Evolutionary conservation across 2,797 vertebrate genomes (phyloP), one percentile per base, ranked within the genome.

Genomic region (Thripadectes ignobilis): DNA sequence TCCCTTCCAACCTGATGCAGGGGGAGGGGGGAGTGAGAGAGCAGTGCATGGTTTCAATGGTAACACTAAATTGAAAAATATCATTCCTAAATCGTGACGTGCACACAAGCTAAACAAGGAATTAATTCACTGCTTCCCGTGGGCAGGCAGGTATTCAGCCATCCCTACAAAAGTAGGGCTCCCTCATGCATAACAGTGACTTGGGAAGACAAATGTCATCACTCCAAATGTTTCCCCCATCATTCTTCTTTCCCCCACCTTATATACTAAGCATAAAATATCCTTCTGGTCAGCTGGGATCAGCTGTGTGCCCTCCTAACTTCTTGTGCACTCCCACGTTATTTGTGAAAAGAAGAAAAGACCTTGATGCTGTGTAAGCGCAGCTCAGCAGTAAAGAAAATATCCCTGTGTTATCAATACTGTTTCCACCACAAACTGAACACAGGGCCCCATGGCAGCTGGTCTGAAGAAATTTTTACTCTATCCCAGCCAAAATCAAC

Each of bases 151-250:
- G 2, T 26, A 19, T 26, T 62, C 34, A 36, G 34, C 46, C 22
- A 10, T n/a, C 13, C 27, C 7, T 4, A 3, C 2, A 5, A 30
- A 38, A 59, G 5, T 51, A 54, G 23, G 27, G 23, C 8, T 21
- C 10, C 6, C 17, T 45, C 20, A 27, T 1, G 1, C 0, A 0
- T 11, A 48, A 16, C 13, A 15, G 17, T 27, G 16, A 20, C 52
- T 43, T 49, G 24, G 20, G 24, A 55, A 38, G 14, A 49, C 6
- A n/a, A 76, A 81, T 6, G 2, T 2, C 8, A 16, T 43, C 14
- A 12, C 32, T 48, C 14, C 12, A 10, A 51, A 41, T 11, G 14
- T 9, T 41, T 4, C 8, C 27, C 5, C 12, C 23, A 32, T 45
- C 17, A 7, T 38, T 9, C 10, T 67, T 54, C 30, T 48, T 22